Conservation (phyloP, 1,140 invertebrate species). For the Philopotamus ludificatus region DNA sequence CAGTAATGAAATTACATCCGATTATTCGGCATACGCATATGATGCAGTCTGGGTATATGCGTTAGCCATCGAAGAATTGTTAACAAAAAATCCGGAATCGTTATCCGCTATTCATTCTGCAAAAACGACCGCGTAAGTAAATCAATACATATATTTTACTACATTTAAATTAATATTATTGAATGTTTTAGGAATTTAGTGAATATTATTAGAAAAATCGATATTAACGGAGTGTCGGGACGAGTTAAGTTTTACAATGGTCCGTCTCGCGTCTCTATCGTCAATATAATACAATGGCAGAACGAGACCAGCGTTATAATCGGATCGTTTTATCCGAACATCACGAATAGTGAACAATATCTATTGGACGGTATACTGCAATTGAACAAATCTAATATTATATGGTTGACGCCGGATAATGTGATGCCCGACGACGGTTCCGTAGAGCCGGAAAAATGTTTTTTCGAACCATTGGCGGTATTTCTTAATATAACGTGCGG, state of each 20-base stretch:
- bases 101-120: constrained; percentile 61
- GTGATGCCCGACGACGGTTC: constrained; percentile 68
- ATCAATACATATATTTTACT: constrained; percentile 5
- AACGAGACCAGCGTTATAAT: constrained; percentile 57
- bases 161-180: neutral
- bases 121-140: constrained; percentile 59
- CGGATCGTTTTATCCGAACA: constrained; percentile 64
- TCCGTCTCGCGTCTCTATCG: constrained; percentile 66
- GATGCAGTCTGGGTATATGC: constrained; percentile 86
- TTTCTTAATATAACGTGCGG: constrained; percentile 69
- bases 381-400: constrained; percentile 59
- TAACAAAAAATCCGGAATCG: constrained; percentile 55
- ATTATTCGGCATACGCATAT: constrained; percentile 77
- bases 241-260: constrained; percentile 68
- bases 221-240: constrained; percentile 78
- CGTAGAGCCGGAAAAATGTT: constrained; percentile 59
- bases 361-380: constrained; percentile 53
- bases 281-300: constrained; percentile 72
- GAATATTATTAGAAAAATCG: constrained; percentile 59
- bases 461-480: constrained; percentile 64
- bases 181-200: constrained; percentile 52
- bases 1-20: constrained; percentile 45
- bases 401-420: constrained; percentile 64
- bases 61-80: constrained; percentile 65
- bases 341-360: constrained; percentile 46